Conservation (phyloP, 2,113 vertebrate genomes). For the Nothocercus nigrocapillus region DNA sequence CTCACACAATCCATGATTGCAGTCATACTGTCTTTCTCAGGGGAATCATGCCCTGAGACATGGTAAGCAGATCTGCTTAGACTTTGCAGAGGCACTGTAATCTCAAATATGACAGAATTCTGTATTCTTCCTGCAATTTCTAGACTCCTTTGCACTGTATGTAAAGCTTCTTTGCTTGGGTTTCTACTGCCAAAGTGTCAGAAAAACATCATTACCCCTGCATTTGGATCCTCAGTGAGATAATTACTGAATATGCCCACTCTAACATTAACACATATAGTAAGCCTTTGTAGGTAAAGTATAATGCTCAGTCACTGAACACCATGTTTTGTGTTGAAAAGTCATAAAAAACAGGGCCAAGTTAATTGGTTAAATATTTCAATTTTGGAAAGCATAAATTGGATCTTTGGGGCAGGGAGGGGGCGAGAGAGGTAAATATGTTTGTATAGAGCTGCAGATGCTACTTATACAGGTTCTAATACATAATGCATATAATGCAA, state of each 20-base stretch:
- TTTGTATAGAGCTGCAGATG: neutral
- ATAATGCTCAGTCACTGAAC: neutral
- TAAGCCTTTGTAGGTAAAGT: fast-evolving
- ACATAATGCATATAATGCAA: neutral
- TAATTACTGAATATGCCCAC: neutral
- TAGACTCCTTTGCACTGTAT: neutral
- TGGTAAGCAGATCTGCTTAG: fast-evolving
- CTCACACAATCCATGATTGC: neutral
- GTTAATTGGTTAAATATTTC: neutral
- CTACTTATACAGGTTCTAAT: neutral
- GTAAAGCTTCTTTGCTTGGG: neutral
- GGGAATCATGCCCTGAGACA: neutral
- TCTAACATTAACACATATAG: neutral
- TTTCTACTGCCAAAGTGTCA: neutral
- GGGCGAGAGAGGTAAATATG: neutral
- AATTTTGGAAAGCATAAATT: neutral
- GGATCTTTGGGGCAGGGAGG: neutral
- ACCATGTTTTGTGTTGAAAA: neutral
- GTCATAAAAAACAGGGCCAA: neutral
- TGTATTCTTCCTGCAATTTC: neutral
- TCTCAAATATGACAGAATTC: neutral
- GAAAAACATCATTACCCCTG: neutral
- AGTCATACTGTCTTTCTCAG: neutral
- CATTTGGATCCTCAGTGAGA: neutral
- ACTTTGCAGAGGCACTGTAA: neutral